phyloP scores from a whole-genome alignment of 2,113 vertebrate species.

The Pseudopipra pipra region DNA sequence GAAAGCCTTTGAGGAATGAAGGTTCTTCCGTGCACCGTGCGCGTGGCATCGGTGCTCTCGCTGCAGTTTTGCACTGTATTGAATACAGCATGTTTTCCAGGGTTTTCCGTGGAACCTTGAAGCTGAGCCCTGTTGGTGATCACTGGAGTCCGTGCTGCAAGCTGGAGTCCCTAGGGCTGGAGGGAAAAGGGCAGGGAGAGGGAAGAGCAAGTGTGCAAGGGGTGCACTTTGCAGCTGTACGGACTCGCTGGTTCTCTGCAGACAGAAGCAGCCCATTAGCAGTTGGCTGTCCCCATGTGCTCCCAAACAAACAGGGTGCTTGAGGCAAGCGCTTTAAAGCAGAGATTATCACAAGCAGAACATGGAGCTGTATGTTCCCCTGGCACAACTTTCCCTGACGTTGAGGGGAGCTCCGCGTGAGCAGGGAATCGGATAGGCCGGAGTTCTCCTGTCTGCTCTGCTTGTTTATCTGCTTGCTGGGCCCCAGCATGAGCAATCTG shows the following conservation, averaged over 20 bases:
- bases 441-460: neutral
- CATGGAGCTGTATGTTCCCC: neutral
- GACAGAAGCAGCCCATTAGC: neutral
- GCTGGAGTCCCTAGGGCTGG: neutral
- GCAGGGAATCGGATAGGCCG: neutral
- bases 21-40: neutral
- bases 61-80: slow-evolving; percentile 72
- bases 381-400: neutral
- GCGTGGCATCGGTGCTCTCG: neutral
- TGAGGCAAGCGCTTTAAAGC: neutral
- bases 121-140: neutral
- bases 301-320: neutral
- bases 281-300: neutral
- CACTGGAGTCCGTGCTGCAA: fast-evolving
- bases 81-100: neutral
- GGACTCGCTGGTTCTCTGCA: neutral
- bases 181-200: slow-evolving; percentile 1
- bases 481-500: neutral
- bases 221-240: neutral
- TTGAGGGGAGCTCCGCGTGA: neutral
- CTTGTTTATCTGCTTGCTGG: neutral
- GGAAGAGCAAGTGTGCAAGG: neutral
- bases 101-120: neutral
- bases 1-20: slow-evolving; percentile 10
- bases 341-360: slow-evolving; percentile 30